These are phyloP conservation scores for Loriculus beryllinus DNA, from an alignment of 2,797 vertebrate species.

Conservation along the genomic window DNA sequence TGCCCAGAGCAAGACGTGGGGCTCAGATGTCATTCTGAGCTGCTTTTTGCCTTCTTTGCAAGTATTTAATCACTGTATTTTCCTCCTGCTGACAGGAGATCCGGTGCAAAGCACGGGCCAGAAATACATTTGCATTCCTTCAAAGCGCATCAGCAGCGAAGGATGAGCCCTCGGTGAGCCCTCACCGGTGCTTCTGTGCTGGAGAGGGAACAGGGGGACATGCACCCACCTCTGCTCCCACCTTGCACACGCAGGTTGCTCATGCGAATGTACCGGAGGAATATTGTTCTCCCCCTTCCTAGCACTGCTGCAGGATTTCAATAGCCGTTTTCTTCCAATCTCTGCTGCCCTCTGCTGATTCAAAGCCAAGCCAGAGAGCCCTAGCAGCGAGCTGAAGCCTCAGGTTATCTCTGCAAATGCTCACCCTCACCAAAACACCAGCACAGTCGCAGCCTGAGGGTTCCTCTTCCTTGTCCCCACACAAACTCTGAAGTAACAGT, in stretches of 20 bases:
- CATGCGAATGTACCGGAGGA: rapidly evolving
- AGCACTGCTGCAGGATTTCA: not conserved
- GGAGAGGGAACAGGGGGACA: rapidly evolving
- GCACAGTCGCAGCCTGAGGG: not conserved
- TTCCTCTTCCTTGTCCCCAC: not conserved
- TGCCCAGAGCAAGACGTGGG: not conserved
- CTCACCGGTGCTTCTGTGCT: rapidly evolving
- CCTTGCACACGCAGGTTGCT: not conserved
- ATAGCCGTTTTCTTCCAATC: not conserved
- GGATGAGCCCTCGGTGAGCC: not conserved
- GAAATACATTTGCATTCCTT: not conserved
- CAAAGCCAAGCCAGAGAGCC: not conserved
- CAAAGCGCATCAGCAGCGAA: rapidly evolving
- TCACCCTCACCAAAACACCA: not conserved
- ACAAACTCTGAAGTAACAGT: not conserved
- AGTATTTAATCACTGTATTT: rapidly evolving
- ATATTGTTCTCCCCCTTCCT: not conserved
- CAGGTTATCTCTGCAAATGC: not conserved
- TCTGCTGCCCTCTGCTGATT: slow-evolving; percentile 73
- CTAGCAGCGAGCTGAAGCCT: not conserved
- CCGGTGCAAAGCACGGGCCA: not conserved
- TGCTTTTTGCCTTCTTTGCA: not conserved
- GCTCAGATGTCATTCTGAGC: not conserved
- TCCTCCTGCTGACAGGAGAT: not conserved
- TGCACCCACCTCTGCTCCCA: not conserved